These are phyloP conservation scores for Coelopa pilipes DNA, from an alignment of 2,888 invertebrate genomes.

Conservation along the genomic window DNA sequence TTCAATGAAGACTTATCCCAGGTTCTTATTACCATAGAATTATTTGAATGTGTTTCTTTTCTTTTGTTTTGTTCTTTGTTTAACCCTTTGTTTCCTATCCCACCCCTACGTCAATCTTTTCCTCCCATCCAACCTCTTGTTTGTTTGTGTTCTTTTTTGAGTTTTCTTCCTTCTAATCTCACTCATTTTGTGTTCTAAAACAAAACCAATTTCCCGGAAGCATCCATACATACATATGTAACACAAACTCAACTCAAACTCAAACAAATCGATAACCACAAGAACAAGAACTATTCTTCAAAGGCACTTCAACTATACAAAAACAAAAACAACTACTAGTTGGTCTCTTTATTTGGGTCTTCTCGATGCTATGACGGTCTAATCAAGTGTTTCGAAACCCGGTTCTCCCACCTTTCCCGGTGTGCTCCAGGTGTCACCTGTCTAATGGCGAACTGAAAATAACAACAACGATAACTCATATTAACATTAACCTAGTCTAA, in stretches of 20 bases:
- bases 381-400: too few relatives aligned
- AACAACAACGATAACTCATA: too few relatives aligned
- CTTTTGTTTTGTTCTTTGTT: slow-evolving; percentile 36
- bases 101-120: slow-evolving; percentile 33
- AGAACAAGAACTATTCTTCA: too few relatives aligned
- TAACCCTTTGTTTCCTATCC: slow-evolving; percentile 1
- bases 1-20: slow-evolving; percentile 92
- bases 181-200: slow-evolving; percentile 25
- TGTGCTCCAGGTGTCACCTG: too few relatives aligned
- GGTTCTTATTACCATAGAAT: slow-evolving; percentile 70
- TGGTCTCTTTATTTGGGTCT: too few relatives aligned
- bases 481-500: too few relatives aligned
- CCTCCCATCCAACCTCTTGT: slow-evolving; percentile 32
- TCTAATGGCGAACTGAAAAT: too few relatives aligned
- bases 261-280: not conserved
- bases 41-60: slow-evolving; percentile 37
- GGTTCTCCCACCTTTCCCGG: too few relatives aligned
- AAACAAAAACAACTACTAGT: too few relatives aligned
- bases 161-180: slow-evolving; percentile 25
- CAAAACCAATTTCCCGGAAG: not conserved
- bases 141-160: slow-evolving; percentile 26
- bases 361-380: too few relatives aligned
- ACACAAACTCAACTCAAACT: not conserved
- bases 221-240: too few relatives aligned
- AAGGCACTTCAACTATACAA: too few relatives aligned